Evolutionary conservation across 2,113 vertebrate genomes (phyloP), one percentile per base, ranked within the genome.

Genomic region (Alaudala cheleensis): DNA sequence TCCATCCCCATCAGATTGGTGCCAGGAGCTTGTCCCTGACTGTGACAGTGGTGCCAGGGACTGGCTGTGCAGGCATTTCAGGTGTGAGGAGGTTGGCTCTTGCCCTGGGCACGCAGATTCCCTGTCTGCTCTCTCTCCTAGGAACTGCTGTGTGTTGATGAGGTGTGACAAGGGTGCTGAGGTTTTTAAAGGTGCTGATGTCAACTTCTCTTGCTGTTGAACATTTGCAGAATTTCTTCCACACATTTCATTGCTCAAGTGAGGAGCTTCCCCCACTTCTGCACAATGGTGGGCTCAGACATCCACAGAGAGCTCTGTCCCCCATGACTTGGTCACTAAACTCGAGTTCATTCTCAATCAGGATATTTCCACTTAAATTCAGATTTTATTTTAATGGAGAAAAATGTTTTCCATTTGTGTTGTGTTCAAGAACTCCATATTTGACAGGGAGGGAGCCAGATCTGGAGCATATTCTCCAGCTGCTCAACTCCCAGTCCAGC

Each of bases 181-280:
- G 57, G 25, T 39, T 86, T 90, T 85, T 79, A 90, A 87, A 86
- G 51, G 47, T 49, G 39, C 57, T 88, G 33, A 14, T 88, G 33
- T 39, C 62, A 76, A 11, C 14, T 54, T 84, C 12, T 33, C 61
- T 65, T 60, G 57, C 66, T 81, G 34, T 40, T 81, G 61, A 71
- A 20, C 34, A 6, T 25, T 31, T 6, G 37, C 81, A 81, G 26
- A 26, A 33, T 64, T 76, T 81, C 33, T 51, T 37, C 74, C 42
- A 10, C 49, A 26, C 0, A 1, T 18, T 79, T 33, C 2, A 0
- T 42, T 34, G n/a, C 66, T 91, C 0, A 0, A 26, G 37, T 50
- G 49, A 86, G 45, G 67, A 67, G 5, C 57, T 88, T 72, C 74
- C 37, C 14, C 23, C 34, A 7, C 12, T 72, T 14, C 50, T 64